These are phyloP conservation scores for Ovis aries DNA, from an alignment of 2,113 vertebrate species.

Conservation along the genomic window ARS-UI_Ramb_v3.0 NC_056055.1:232299501-232300000, in stretches of 20 bases:
- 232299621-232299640: not conserved
- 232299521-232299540: not conserved
- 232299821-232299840: conserved; percentile 37
- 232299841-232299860: not conserved
- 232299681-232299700: not conserved
- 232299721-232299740: not conserved
- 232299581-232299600: not conserved
- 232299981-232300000: not conserved
- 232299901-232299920: not conserved
- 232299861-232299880: not conserved
- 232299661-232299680: not conserved
- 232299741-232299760: not conserved
- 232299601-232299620: not conserved
- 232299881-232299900: conserved; percentile 28
- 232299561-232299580: not conserved
- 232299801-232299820: not conserved
- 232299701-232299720: not conserved
- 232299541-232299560: not conserved
- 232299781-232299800: not conserved
- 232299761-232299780: not conserved
- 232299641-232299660: not conserved
- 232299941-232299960: not conserved
- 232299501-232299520: not conserved
- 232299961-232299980: not conserved
- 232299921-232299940: not conserved